Evolutionary conservation across 2,113 vertebrate genomes (phyloP), one percentile per base, ranked within the genome.

Genomic region (Dendropsophus ebraccatus): DNA sequence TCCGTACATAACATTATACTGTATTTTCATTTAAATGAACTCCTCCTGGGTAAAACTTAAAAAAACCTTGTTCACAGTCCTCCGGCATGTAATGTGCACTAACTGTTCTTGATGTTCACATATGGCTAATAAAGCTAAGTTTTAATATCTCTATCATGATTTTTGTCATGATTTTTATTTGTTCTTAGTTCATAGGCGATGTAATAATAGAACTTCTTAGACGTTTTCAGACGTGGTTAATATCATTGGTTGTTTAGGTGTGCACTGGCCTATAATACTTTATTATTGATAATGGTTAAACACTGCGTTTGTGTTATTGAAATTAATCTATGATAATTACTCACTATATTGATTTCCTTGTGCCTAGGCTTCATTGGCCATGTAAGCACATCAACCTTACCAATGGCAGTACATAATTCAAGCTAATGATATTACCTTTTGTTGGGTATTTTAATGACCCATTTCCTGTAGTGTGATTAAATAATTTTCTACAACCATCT

Each of bases 321-420:
- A 47, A 65, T 78, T 78, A 9, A 85, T 78, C 74, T 52, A n/a
- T 28, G 30, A 67, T 77, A 78, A 85, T 77, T 78, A 67, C 56
- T 65, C 45, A 32, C 50, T 35, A 21, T 65, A 85, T 78, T 32
- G 73, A 85, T 85, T 85, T 76, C 75, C 37, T 47, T 65, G 52
- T 60, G 70, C 17, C 16, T 73, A n/a, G 23, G 50, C 67, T 58
- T 83, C 50, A 19, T 25, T 28, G 47, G 45, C 19, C 54, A n/a
- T 67, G 30, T 78, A 75, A 85, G 45, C 73, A 25, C n/a, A 32
- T 85, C 58, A 69, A 21, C 21, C 56, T 35, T 67, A 49, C 30
- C 25, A 25, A 50, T 32, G 35, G 54, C 72, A 84, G 70, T 62
- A 75, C n/a, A 45, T 76, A 58, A 54, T 19, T 74, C 69, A 73